A percentile compares a stretch with the other conserved stretches of the same genome.
Evolutionary conservation across 1,140 invertebrate genomes (phyloP).

Genomic region (Centruroides sculpturatus): DNA sequence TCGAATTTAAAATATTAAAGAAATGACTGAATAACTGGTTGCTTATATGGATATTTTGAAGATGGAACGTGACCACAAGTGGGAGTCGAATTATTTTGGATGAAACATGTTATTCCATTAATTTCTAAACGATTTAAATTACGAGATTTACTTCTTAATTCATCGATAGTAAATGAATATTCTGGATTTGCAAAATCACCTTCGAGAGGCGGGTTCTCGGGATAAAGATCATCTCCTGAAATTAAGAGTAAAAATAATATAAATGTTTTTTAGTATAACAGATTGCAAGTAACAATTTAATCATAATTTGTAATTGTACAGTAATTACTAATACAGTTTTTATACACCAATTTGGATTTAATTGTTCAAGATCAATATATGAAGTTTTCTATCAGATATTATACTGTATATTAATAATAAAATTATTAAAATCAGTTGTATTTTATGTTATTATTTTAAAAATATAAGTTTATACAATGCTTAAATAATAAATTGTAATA

Average conservation of each 20-base stretch:
- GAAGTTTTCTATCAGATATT: too few relatives aligned
- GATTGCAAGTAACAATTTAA: too few relatives aligned
- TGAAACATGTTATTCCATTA: conserved; percentile 16
- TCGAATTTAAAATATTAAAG: conserved; percentile 2
- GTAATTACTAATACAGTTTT: too few relatives aligned
- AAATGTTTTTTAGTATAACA: neutral
- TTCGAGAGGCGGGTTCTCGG: conserved; percentile 18
- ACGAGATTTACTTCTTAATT: conserved; percentile 12
- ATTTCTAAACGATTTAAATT: conserved; percentile 21
- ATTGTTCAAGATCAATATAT: too few relatives aligned
- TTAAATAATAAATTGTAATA: too few relatives aligned
- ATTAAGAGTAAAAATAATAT: neutral
- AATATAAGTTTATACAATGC: too few relatives aligned
- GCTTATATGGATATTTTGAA: conserved; percentile 4
- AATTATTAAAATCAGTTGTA: too few relatives aligned
- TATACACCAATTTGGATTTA: too few relatives aligned
- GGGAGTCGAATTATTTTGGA: conserved; percentile 17
- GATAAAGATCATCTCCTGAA: conserved; percentile 22
- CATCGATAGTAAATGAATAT: conserved; percentile 15
- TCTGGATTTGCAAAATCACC: conserved; percentile 16
- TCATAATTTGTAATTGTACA: too few relatives aligned
- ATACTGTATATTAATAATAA: too few relatives aligned
- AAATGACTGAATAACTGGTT: conserved; percentile 12
- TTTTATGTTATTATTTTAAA: too few relatives aligned
- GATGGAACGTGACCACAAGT: conserved; percentile 19